Evolutionary conservation across 1,140 invertebrate species (phyloP), one percentile per base, ranked within the genome.

Genomic region (Hyphantria cunea): DNA sequence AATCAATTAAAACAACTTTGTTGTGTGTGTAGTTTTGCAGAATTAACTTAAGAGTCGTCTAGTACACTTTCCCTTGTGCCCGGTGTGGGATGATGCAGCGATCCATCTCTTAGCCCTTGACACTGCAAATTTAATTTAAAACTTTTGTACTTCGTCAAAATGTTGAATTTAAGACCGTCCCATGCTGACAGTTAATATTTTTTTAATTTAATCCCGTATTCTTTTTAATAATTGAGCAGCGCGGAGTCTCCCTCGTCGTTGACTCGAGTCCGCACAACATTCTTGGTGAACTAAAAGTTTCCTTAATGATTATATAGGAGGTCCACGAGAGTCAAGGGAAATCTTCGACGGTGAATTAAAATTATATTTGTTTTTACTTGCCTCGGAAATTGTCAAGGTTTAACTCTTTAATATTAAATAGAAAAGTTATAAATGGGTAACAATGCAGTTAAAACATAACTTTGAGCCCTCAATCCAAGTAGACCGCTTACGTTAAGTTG

Each of bases 111-210:
- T 25, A 42, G n/a, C 61, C 25, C 54, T n/a, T 42, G 42, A 51
- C 62, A 65, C 51, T 67, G 65, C 72, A 71, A 72, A 76, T 80
- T 78, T 72, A 78, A 80, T 78, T 70, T 70, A 72, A 25, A 80
- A 78, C 71, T 80, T 78, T 74, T 65, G 53, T 70, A 68, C 73
- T 76, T 72, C 66, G 55, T 78, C 65, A 75, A 70, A 25, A 62
- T 42, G 64, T 45, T 65, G 34, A 44, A 54, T 64, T 64, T 33
- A 51, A 60, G 56, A 65, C 64, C 53, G 31, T 55, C 49, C 41
- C 53, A 47, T 37, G 37, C 32, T 49, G 31, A 50, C 53, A 66
- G 45, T 41, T 60, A 50, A 60, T 51, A 51, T 66, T 66, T 66
- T 45, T 54, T 51, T 62, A 62, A 58, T 59, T 59, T 62, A 63